phyloP scores from a whole-genome alignment of 2,797 vertebrate genomes.

The Onychomys torridus region DNA sequence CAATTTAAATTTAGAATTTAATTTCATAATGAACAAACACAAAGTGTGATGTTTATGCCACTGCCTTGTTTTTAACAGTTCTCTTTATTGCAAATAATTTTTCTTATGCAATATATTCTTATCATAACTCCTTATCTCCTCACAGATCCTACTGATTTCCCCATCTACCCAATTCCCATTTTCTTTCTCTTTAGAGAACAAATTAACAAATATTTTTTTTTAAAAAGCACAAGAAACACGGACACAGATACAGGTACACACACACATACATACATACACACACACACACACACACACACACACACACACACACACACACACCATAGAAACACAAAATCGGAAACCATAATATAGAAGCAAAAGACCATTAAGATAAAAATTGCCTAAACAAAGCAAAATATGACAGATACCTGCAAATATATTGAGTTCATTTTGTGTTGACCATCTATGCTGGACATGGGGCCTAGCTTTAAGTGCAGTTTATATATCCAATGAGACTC shows the following conservation, averaged over 20 bases:
- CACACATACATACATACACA: background rate
- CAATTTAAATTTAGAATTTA: conserved; percentile 12
- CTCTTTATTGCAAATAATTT: background rate
- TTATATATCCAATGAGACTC: background rate
- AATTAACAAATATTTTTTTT: background rate
- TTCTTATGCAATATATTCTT: background rate
- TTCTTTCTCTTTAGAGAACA: background rate
- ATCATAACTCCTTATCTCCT: background rate
- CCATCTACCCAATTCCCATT: background rate
- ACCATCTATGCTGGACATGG: background rate
- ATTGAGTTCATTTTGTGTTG: background rate
- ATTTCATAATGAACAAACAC: conserved; percentile 36
- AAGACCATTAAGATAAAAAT: background rate
- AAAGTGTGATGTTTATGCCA: background rate
- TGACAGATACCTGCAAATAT: background rate
- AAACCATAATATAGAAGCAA: background rate
- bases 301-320: background rate
- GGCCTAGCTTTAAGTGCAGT: background rate
- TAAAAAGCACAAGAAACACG: background rate
- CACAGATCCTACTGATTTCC: background rate
- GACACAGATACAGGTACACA: background rate
- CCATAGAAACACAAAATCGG: background rate
- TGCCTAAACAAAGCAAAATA: background rate
- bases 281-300: background rate
- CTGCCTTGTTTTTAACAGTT: background rate